Evolutionary conservation across 2,888 invertebrate genomes (phyloP), one percentile per base, ranked within the genome.

Genomic region (Ennomos fuscantarius): DNA sequence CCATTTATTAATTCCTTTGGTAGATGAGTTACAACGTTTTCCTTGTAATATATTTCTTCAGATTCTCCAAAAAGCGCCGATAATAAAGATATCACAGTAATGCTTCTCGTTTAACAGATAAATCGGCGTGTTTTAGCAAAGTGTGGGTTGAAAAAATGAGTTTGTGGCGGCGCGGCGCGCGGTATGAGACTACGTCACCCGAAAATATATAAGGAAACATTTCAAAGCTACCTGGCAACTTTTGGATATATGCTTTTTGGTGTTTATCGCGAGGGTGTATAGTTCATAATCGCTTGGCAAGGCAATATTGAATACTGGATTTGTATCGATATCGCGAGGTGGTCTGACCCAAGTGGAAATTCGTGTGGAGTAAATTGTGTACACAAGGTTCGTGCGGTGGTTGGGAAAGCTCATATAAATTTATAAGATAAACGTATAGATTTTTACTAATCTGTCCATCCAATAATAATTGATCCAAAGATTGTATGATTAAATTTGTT

Each of bases 321-420:
- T 56, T 41, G 35, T 47, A 60, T 60, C 52, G 51, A 56, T 39
- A 54, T 44, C 32, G 34, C 32, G 33, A 39, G 33, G 46, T 49
- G 34, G 54, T 45, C 47, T 53, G 49, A 60, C 60, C 49, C 41
- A 42, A 12, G 46, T 43, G 42, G 59, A 54, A 50, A 59, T 50
- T 46, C 45, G 50, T 43, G 34, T 33, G 41, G 39, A 15, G 45
- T 40, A 53, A 49, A 48, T 53, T 53, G 47, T 57, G 41, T 59
- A 57, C 49, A 54, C 44, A 46, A 8, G 36, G 46, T 24, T 31
- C 35, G 35, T n/a, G 37, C 10, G 46, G 36, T n/a, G 36, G 13
- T 44, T 40, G 9, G 33, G 11, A 34, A 8, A 35, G 11, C n/a
- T 9, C 9, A 34, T 44, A 37, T 37, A 24, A 15, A 15, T 36